These are phyloP conservation scores for Toxotes chatareus DNA, from an alignment of 2,113 vertebrate genomes.

Conservation along the genomic window DNA sequence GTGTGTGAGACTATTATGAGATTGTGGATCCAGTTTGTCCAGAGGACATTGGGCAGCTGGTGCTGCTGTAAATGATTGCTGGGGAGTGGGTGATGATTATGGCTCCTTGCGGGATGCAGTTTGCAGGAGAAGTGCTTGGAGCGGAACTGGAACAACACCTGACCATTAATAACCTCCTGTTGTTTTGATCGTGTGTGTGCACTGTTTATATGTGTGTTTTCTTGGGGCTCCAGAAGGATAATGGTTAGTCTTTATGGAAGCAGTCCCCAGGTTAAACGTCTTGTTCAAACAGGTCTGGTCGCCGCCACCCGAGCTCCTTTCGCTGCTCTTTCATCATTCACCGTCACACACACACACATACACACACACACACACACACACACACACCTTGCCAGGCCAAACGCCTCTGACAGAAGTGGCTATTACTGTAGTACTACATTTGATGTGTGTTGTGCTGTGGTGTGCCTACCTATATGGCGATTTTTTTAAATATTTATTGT, in stretches of 20 bases:
- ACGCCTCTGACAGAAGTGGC: conserved; percentile 14
- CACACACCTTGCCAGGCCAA: conserved; percentile 16
- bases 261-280: conserved; percentile 48
- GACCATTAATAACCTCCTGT: conserved; percentile 73
- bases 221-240: conserved; percentile 51
- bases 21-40: conserved; percentile 69
- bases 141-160: conserved; percentile 61
- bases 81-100: conserved; percentile 61
- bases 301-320: neutral
- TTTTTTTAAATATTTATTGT: neutral
- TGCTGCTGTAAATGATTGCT: conserved; percentile 71
- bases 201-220: conserved; percentile 57
- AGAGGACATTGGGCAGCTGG: conserved; percentile 72
- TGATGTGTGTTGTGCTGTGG: neutral
- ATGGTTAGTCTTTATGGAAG: conserved; percentile 55
- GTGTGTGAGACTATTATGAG: conserved; percentile 58
- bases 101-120: conserved; percentile 66
- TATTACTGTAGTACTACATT: neutral
- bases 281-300: conserved; percentile 46
- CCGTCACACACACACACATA: conserved; percentile 15
- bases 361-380: conserved; percentile 21
- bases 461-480: neutral
- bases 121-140: conserved; percentile 64
- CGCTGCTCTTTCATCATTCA: conserved; percentile 33
- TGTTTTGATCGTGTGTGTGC: conserved; percentile 58